phyloP scores from a whole-genome alignment of 2,888 invertebrate species.

The Orthonychiurus folsomi region DNA sequence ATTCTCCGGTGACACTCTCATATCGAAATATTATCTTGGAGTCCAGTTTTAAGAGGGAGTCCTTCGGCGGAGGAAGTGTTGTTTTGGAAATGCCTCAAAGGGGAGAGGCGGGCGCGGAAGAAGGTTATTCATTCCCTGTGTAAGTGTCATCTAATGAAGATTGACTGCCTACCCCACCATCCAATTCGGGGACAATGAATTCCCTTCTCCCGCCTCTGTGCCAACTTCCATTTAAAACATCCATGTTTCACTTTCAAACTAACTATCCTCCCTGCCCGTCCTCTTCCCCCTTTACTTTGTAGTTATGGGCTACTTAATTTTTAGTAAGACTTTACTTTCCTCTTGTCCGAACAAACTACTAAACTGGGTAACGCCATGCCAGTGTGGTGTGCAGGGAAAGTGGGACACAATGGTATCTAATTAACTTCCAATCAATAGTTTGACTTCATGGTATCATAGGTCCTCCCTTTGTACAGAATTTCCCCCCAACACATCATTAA shows the following conservation, averaged over 20 bases:
- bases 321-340: too few species aligned
- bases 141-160: slow-evolving; percentile 15
- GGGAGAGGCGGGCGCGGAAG: too few species aligned
- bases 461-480: too few species aligned
- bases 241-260: neutral
- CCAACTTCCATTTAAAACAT: neutral
- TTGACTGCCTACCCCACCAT: slow-evolving; percentile 10
- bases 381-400: too few species aligned
- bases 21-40: neutral
- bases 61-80: neutral
- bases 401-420: too few species aligned
- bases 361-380: too few species aligned
- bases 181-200: neutral
- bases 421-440: too few species aligned
- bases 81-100: too few species aligned
- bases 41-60: neutral
- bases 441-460: too few species aligned
- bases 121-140: slow-evolving; percentile 4
- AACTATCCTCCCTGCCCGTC: neutral
- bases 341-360: too few species aligned
- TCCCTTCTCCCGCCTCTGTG: neutral
- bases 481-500: too few species aligned
- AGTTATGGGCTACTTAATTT: neutral
- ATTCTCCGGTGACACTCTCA: too few species aligned
- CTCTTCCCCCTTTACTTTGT: neutral